A percentile compares a stretch with the other conserved stretches of the same genome.
These are phyloP conservation scores for Nyctibius bracteatus DNA, from an alignment of 2,113 vertebrate genomes.

Conservation along the genomic window DNA sequence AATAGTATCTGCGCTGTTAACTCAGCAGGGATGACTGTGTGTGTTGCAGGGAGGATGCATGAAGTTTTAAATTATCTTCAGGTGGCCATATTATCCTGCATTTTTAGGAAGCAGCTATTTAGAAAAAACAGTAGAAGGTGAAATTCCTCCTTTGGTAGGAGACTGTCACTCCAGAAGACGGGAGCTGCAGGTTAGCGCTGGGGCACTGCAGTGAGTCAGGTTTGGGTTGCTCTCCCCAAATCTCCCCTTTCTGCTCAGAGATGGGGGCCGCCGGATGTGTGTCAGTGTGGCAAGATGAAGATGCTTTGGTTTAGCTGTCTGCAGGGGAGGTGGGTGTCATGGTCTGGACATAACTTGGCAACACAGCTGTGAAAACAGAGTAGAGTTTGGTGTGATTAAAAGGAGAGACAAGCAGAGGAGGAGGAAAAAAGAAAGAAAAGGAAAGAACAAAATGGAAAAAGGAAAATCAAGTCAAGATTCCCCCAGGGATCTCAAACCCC, in stretches of 20 bases:
- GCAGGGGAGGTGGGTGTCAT: not conserved
- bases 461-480: not conserved
- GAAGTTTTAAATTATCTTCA: not conserved
- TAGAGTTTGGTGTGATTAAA: not conserved
- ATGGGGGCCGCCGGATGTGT: not conserved
- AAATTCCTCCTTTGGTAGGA: not conserved
- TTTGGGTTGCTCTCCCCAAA: not conserved
- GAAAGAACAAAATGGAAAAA: not conserved
- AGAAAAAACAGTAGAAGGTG: not conserved
- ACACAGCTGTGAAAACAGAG: not conserved
- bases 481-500: not conserved
- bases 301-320: not conserved
- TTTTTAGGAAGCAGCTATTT: not conserved
- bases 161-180: not conserved
- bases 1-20: not conserved
- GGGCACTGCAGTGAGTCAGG: not conserved
- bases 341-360: not conserved
- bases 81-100: not conserved
- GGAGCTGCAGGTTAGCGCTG: not conserved
- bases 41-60: not conserved
- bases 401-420: not conserved
- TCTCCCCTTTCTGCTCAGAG: not conserved
- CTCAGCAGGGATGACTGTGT: not conserved
- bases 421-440: not conserved
- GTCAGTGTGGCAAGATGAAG: not conserved